Conservation (phyloP, 2,797 vertebrate species). For the Enteromius fasciolatus region DNA sequence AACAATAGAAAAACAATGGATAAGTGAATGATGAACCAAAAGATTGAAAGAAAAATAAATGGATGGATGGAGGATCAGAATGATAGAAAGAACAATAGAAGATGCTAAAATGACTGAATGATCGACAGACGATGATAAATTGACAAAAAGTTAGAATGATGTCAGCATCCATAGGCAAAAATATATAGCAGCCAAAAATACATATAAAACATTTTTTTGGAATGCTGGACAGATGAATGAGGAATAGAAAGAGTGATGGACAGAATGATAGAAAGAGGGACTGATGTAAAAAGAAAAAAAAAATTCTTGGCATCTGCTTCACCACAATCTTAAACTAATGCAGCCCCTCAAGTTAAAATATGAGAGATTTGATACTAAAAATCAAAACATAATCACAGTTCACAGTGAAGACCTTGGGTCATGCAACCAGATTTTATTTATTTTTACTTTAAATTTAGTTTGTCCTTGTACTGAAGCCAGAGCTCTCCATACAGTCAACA, state of each 20-base stretch:
- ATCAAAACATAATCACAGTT: conserved; percentile 39
- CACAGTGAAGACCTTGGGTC: conserved; percentile 47
- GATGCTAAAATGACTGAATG: neutral
- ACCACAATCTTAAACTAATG: neutral
- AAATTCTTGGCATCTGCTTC: neutral
- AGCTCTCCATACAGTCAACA: conserved; percentile 52
- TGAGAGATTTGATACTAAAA: neutral
- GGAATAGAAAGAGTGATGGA: neutral
- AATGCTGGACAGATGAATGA: neutral
- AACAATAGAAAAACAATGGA: no score
- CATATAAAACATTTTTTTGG: no score
- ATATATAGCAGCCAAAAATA: no score
- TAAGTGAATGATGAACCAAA: no score
- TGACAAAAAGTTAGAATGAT: neutral
- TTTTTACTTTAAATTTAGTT: conserved; percentile 35
- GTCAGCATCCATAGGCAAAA: neutral
- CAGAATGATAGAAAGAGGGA: neutral
- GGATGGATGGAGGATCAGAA: neutral
- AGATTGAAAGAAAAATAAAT: neutral
- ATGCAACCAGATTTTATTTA: conserved; percentile 48
- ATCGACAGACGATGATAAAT: neutral
- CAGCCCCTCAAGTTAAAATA: neutral
- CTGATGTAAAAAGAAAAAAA: neutral
- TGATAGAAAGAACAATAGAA: neutral
- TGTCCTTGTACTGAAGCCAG: conserved; percentile 49